Evolutionary conservation across 1,140 invertebrate genomes (phyloP).

Genomic region (Orchestia grillus): DNA sequence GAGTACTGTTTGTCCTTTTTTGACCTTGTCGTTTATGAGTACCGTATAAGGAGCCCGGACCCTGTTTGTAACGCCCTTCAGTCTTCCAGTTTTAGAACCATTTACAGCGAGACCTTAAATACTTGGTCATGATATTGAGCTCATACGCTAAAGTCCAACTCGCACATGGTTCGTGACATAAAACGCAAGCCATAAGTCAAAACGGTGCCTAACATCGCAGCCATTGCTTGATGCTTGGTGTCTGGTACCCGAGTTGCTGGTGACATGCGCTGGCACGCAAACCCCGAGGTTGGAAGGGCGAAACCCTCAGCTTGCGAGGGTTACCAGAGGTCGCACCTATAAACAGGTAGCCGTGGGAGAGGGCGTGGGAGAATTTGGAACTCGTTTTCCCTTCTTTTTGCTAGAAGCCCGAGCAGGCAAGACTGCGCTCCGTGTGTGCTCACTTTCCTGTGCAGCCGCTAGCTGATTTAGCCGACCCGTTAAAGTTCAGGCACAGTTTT

Average conservation of each 20-base stretch:
- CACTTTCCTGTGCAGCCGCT: background rate
- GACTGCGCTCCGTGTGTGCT: background rate
- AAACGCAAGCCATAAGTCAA: too few relatives aligned
- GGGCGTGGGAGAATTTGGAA: constrained; percentile 46
- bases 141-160: too few relatives aligned
- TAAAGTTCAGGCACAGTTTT: background rate
- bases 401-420: background rate
- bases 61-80: too few relatives aligned
- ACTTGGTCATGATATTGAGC: too few relatives aligned
- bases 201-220: too few relatives aligned
- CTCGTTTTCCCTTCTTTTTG: constrained; percentile 40
- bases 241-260: background rate
- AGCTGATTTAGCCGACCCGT: background rate
- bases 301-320: constrained; percentile 44
- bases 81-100: too few relatives aligned
- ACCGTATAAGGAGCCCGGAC: too few relatives aligned
- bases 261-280: background rate
- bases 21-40: background rate
- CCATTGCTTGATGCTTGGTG: background rate
- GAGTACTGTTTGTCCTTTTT: background rate
- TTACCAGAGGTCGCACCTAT: constrained; percentile 39
- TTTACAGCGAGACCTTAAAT: too few relatives aligned
- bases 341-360: constrained; percentile 51
- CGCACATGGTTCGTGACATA: too few relatives aligned
- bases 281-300: constrained; percentile 25